Evolutionary conservation across 2,888 invertebrate species (phyloP).

Genomic region (Dynastes hyllus): DNA sequence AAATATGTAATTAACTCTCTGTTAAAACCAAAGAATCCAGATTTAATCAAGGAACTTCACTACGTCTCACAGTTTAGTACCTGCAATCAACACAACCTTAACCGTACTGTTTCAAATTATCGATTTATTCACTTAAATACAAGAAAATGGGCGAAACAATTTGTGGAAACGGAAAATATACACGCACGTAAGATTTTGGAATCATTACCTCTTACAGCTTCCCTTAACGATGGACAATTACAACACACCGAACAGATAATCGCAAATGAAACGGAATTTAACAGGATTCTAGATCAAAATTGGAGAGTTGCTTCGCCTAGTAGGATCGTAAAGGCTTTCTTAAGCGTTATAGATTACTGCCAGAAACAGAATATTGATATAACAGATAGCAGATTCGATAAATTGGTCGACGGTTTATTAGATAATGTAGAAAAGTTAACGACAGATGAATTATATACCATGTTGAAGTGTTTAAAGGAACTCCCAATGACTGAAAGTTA

Average conservation of each 20-base stretch:
- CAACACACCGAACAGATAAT: conserved; percentile 23
- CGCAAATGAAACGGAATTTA: conserved; percentile 56
- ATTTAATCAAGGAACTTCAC: background rate
- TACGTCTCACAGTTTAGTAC: background rate
- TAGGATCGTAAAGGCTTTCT: conserved; percentile 65
- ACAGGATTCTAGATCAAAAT: conserved; percentile 58
- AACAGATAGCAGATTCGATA: conserved; percentile 66
- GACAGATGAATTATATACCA: conserved; percentile 74
- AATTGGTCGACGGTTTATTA: conserved; percentile 68
- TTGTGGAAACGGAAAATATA: conserved; percentile 58
- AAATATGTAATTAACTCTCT: background rate
- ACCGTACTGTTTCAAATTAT: background rate
- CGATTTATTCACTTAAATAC: conserved; percentile 14
- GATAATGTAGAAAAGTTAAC: conserved; percentile 74
- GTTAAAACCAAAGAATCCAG: conserved; percentile 1
- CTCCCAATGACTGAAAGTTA: conserved; percentile 74
- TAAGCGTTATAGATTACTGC: conserved; percentile 62
- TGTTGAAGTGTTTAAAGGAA: conserved; percentile 73
- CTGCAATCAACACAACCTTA: background rate
- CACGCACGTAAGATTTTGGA: conserved; percentile 57
- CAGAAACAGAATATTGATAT: conserved; percentile 62
- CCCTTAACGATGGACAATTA: background rate
- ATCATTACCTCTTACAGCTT: conserved; percentile 9
- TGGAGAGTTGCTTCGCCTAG: conserved; percentile 62
- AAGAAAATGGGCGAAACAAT: conserved; percentile 52